Evolutionary conservation across 1,140 invertebrate genomes (phyloP).

Genomic region (Ostrea edulis): DNA sequence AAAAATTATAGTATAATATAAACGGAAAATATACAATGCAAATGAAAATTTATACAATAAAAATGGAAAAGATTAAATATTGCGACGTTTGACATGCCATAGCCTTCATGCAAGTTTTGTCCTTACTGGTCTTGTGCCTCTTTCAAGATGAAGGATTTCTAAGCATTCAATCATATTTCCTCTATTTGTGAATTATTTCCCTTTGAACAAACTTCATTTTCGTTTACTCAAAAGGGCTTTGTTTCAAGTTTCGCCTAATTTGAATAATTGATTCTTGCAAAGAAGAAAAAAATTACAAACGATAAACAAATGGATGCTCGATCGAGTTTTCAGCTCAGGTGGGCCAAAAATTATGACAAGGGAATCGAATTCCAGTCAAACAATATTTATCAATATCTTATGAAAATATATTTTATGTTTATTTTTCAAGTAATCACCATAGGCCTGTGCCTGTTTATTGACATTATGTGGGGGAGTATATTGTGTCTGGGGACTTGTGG

Average conservation of each 20-base stretch:
- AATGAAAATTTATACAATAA: too few relatives aligned
- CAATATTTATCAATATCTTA: neutral
- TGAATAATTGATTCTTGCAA: neutral
- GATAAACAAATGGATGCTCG: neutral
- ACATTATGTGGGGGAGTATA: neutral
- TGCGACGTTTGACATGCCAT: too few relatives aligned
- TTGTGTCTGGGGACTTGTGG: too few relatives aligned
- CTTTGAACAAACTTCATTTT: neutral
- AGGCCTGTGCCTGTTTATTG: neutral
- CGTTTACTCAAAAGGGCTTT: neutral
- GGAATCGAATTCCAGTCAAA: neutral
- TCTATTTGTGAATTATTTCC: neutral
- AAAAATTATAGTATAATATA: too few relatives aligned
- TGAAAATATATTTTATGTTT: neutral
- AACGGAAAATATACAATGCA: too few relatives aligned
- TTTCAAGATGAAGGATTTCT: neutral
- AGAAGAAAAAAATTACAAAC: neutral
- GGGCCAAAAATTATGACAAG: neutral
- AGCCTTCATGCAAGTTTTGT: too few relatives aligned
- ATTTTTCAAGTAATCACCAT: too few relatives aligned
- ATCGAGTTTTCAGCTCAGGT: neutral
- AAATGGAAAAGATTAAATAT: too few relatives aligned
- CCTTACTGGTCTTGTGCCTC: neutral
- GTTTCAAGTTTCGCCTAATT: neutral
- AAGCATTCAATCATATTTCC: neutral